Evolutionary conservation across 2,888 invertebrate genomes (phyloP).

Genomic region (Myopa testacea): DNA sequence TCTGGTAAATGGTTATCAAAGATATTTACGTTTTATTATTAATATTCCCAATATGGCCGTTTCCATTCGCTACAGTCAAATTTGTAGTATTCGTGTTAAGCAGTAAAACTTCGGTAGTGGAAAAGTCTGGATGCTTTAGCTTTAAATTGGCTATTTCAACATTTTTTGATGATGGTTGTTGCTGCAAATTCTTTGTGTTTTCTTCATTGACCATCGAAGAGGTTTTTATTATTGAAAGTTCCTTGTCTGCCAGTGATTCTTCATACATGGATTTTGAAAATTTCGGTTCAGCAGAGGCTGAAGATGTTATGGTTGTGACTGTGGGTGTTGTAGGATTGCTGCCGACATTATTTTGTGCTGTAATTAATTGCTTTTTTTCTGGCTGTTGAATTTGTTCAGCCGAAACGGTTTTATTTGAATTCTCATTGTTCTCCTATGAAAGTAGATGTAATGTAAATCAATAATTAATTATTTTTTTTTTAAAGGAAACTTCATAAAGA

Average conservation of each 20-base stretch:
- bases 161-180: conserved; percentile 51
- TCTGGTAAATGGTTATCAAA: not conserved
- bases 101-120: conserved; percentile 49
- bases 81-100: conserved; percentile 47
- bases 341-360: conserved; percentile 46
- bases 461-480: conserved; percentile 7
- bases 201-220: conserved; percentile 68
- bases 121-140: conserved; percentile 53
- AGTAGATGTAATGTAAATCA: conserved; percentile 31
- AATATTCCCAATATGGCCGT: conserved; percentile 68
- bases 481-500: not conserved
- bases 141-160: conserved; percentile 65
- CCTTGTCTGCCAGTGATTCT: conserved; percentile 68
- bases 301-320: conserved; percentile 51
- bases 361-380: conserved; percentile 40
- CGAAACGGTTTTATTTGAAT: conserved; percentile 45
- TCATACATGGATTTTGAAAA: conserved; percentile 66
- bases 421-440: conserved; percentile 55
- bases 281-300: conserved; percentile 51
- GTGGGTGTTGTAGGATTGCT: conserved; percentile 47
- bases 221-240: conserved; percentile 66
- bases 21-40: conserved; percentile 66
- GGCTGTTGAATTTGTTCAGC: conserved; percentile 42
- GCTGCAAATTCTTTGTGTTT: conserved; percentile 62
- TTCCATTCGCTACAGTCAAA: conserved; percentile 63